A percentile compares a stretch with the other conserved stretches of the same genome.
Conservation (phyloP, 1,140 invertebrate species). For the Brachionus rotundiformis region DNA sequence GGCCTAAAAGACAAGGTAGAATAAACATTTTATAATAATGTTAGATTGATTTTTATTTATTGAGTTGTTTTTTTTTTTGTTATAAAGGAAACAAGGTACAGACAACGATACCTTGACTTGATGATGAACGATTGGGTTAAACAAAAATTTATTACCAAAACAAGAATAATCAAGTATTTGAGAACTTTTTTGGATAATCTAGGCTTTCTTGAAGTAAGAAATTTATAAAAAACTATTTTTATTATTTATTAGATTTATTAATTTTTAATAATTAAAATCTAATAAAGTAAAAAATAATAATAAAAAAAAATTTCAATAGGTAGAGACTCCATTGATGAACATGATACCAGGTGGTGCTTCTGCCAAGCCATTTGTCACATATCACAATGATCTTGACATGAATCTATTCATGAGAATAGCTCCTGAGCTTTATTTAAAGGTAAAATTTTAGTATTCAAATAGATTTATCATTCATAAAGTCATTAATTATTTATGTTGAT, state of each 20-base stretch:
- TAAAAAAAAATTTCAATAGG: background rate
- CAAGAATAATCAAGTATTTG: conserved; percentile 88
- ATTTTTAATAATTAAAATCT: no score
- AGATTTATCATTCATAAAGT: no score
- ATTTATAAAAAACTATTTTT: no score
- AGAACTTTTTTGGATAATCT: conserved; percentile 85
- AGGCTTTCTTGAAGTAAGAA: conserved; percentile 91
- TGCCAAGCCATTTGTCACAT: conserved; percentile 96
- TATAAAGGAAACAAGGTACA: conserved; percentile 70
- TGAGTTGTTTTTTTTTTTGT: conserved; percentile 42
- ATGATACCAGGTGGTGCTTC: conserved; percentile 96
- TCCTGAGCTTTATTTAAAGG: conserved; percentile 93
- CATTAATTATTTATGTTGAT: no score
- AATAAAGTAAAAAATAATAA: no score
- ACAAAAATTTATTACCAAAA: conserved; percentile 82
- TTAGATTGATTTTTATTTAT: background rate
- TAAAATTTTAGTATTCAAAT: conserved; percentile 73
- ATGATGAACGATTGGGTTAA: conserved; percentile 89
- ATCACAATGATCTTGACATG: conserved; percentile 97
- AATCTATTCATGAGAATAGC: conserved; percentile 95
- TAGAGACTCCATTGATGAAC: conserved; percentile 99
- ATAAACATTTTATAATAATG: no score
- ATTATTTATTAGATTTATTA: no score
- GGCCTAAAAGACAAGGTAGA: conserved; percentile 80
- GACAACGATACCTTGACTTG: conserved; percentile 93